These are phyloP conservation scores for Petrolisthes manimaculis DNA, from an alignment of 2,888 invertebrate genomes.

Conservation along the genomic window DNA sequence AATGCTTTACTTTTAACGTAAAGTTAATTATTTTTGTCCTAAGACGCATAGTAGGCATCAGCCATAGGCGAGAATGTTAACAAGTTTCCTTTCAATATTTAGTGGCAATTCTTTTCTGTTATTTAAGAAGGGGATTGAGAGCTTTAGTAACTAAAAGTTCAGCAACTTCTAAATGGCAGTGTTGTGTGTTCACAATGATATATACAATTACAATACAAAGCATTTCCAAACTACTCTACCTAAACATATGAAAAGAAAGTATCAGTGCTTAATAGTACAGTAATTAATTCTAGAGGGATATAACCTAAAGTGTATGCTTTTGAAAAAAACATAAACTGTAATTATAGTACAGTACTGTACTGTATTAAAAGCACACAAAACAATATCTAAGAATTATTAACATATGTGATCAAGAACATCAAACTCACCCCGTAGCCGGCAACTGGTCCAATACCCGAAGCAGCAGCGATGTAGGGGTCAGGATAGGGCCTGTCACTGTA, in stretches of 20 bases:
- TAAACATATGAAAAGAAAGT: too few relatives aligned
- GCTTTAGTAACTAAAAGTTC: too few relatives aligned
- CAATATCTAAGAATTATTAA: background rate
- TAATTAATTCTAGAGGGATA: background rate
- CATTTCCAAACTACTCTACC: background rate
- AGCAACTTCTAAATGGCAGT: too few relatives aligned
- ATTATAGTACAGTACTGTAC: background rate
- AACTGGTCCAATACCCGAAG: slow-evolving; percentile 84
- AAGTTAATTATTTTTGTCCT: too few relatives aligned
- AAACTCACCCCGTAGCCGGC: slow-evolving; percentile 93
- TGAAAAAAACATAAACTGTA: background rate
- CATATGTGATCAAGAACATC: slow-evolving; percentile 14
- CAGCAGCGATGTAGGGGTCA: slow-evolving; percentile 66
- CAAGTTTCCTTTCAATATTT: too few relatives aligned
- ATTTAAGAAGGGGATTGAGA: too few relatives aligned
- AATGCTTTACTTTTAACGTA: too few relatives aligned
- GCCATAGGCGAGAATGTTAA: too few relatives aligned
- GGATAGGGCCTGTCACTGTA: slow-evolving; percentile 66
- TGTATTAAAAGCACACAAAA: background rate
- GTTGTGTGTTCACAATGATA: background rate
- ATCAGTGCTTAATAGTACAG: background rate
- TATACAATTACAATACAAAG: background rate
- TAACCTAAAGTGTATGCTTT: background rate
- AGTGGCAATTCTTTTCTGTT: too few relatives aligned
- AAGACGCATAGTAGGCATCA: too few relatives aligned